Base-by-base conservation (phyloP, 2,113 vertebrate species). In the Chloropsis hardwickii region DNA sequence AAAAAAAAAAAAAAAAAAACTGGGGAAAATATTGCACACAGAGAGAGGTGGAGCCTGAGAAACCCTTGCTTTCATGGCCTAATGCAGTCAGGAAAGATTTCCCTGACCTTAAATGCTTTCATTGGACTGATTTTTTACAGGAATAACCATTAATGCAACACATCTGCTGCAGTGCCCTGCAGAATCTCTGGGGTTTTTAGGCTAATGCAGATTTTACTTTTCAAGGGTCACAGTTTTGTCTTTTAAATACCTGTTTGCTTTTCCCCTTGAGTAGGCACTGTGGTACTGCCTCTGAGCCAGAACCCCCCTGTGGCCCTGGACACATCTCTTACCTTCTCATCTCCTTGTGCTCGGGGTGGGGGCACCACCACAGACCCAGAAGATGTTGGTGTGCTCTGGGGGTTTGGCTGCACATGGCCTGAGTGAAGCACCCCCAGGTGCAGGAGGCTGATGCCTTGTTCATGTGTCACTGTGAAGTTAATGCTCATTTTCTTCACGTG, bases 371-470 rank as follows among this genome's bases (percentile, higher is more conserved):
- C 18, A 11, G 9, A 12, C 7, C 40, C 56, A 33, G 31, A 31
- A 71, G 33, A 4, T 13, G 17, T 1, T 45, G 35, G 14, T 23
- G 31, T 70, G 27, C 65, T 23, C 64, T 28, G 1, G 5, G 64
- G 37, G 1, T 58, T 33, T 66, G 81, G 28, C 23, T 44, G 3
- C 51, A 35, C 37, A 3, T 0, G 0, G 44, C 14, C 18, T 51
- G 56, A 40, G 31, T 24, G 48, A 47, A 58, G 39, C 28, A 40
- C 16, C 15, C 61, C 19, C 0, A 65, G 14, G 7, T 5, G 33
- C 50, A 47, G 56, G 51, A 71, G 70, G 35, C 19, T 10, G 6
- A 5, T 2, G 3, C 5, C 29, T 1, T 66, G 50, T 24, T 76
- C 44, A 8, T 12, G n/a, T n/a, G 35, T 50, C 19, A 7, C 33